Conservation (phyloP, 2,888 invertebrate species). For the Luperina testacea region DNA sequence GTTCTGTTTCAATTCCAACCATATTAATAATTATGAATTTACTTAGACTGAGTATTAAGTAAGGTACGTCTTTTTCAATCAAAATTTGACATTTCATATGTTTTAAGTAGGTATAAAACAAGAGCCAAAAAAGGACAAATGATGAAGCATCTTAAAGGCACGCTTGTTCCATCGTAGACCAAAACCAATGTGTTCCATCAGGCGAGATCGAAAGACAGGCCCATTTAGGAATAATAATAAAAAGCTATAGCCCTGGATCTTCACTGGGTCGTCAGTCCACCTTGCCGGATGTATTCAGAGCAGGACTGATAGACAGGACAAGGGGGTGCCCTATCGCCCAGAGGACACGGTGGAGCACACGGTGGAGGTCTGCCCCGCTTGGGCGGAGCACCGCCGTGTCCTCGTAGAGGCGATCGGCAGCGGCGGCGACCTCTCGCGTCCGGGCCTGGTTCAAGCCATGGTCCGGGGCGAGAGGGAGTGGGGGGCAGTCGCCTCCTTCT, state of each 20-base stretch:
- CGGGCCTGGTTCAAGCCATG: too few species aligned
- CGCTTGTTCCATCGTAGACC: not conserved
- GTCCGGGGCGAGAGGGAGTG: too few species aligned
- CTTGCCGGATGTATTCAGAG: not conserved
- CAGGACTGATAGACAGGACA: not conserved
- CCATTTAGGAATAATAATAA: not conserved
- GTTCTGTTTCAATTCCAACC: slow-evolving; percentile 25
- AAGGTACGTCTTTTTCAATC: not conserved
- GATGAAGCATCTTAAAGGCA: not conserved
- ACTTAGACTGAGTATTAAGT: not conserved
- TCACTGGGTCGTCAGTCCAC: not conserved
- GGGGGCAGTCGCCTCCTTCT: too few species aligned
- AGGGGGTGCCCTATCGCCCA: not conserved
- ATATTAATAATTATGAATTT: not conserved
- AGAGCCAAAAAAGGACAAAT: not conserved
- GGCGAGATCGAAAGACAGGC: not conserved
- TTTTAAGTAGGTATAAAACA: not conserved
- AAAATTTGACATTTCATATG: not conserved
- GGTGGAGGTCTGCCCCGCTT: too few species aligned
- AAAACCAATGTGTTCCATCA: not conserved
- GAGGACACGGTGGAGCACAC: too few species aligned
- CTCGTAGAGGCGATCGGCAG: too few species aligned
- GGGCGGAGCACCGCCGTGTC: too few species aligned
- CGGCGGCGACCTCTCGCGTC: too few species aligned
- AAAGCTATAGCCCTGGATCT: not conserved